Percentiles rank a stretch among this genome's conserved stretches.
Evolutionary conservation across 53 echinoderm and acorn worm species (phyloP).

Genomic region (Crossaster papposus): DNA sequence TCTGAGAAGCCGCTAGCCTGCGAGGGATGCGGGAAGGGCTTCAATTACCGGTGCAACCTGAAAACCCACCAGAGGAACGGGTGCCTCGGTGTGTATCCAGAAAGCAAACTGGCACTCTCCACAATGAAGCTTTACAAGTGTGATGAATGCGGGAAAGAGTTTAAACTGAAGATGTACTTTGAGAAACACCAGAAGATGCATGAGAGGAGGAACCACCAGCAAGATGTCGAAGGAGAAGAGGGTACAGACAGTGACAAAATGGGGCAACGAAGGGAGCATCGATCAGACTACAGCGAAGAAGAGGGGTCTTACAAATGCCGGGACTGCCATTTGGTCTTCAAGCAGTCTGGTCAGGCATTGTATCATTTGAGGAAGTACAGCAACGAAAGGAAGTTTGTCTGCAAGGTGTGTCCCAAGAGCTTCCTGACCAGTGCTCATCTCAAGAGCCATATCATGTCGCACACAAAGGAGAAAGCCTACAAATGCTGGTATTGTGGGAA

Average conservation of each 20-base stretch:
- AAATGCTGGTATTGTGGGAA: conserved; percentile 55
- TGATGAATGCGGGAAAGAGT: conserved; percentile 45
- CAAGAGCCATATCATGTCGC: conserved; percentile 54
- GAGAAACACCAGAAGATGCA: conserved; percentile 53
- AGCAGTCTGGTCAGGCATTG: conserved; percentile 47
- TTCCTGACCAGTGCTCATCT: conserved; percentile 55
- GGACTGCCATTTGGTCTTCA: conserved; percentile 28
- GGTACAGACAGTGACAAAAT: neutral
- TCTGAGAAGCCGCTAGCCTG: conserved; percentile 29
- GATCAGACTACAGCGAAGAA: conserved; percentile 49
- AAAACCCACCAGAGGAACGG: conserved; percentile 56
- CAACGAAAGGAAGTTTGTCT: conserved; percentile 40
- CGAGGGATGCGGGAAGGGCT: conserved; percentile 40
- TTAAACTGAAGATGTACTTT: conserved; percentile 49
- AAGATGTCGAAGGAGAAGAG: neutral
- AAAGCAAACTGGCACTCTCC: conserved; percentile 42
- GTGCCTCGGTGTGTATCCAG: conserved; percentile 37
- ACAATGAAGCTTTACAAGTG: conserved; percentile 47
- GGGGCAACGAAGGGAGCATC: conserved; percentile 26
- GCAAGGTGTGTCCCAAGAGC: conserved; percentile 53
- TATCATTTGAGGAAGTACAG: conserved; percentile 52
- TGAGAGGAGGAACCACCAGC: conserved; percentile 15
- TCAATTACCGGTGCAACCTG: conserved; percentile 53
- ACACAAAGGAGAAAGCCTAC: conserved; percentile 46
- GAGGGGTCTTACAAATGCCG: conserved; percentile 42